Percentiles rank a stretch among this genome's conserved stretches.
Conservation (phyloP, 2,113 vertebrate genomes). For the Corythornis madagascariensis region DNA sequence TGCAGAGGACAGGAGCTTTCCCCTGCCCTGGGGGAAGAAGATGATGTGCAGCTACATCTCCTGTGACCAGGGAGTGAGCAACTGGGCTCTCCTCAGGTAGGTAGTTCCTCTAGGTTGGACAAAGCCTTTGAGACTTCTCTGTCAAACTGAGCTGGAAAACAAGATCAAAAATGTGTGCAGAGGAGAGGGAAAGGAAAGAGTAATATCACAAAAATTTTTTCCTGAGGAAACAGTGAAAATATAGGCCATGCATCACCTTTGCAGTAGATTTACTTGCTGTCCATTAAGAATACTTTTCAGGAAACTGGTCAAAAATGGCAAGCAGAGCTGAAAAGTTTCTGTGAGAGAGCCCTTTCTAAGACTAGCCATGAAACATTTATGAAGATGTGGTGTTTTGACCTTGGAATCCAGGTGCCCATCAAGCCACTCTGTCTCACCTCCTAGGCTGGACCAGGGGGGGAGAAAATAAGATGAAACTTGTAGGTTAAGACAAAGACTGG, state of each 20-base stretch:
- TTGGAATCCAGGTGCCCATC: too few relatives aligned
- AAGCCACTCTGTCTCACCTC: too few relatives aligned
- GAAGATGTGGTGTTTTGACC: neutral
- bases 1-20: neutral
- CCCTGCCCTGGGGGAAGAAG: neutral
- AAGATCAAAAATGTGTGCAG: neutral
- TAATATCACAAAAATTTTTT: neutral
- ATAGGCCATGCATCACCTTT: fast-evolving
- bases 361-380: neutral
- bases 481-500: too few relatives aligned
- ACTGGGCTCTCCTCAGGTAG: neutral
- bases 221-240: neutral
- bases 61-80: neutral
- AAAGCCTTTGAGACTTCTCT: neutral
- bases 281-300: neutral
- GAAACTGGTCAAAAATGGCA: neutral
- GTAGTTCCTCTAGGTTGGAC: neutral
- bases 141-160: neutral
- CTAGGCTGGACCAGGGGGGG: too few relatives aligned
- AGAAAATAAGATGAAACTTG: too few relatives aligned
- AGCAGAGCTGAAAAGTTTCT: neutral
- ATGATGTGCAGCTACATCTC: neutral
- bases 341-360: neutral
- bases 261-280: neutral
- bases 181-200: neutral